Percentiles rank a stretch among this genome's conserved stretches.
Evolutionary conservation across 1,140 invertebrate genomes (phyloP).

Genomic region (Drosophila lacertosa): DNA sequence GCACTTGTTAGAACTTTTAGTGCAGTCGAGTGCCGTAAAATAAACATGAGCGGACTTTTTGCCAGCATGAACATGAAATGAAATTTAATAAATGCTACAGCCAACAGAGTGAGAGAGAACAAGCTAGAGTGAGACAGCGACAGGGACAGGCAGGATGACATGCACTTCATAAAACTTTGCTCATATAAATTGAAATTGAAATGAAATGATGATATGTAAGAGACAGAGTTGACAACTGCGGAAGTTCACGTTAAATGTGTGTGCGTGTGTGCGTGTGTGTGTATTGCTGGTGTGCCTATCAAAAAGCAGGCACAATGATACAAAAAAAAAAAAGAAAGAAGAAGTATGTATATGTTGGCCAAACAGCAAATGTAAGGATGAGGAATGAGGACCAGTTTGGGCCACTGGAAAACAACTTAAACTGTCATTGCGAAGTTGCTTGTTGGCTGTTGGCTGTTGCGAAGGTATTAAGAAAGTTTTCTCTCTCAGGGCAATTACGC

Average conservation of each 20-base stretch:
- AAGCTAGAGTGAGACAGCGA: slow-evolving; percentile 14
- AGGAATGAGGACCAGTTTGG: slow-evolving; percentile 24
- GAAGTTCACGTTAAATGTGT: slow-evolving; percentile 28
- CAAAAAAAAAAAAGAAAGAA: slow-evolving; percentile 37
- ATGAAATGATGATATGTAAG: slow-evolving; percentile 66
- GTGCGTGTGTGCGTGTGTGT: background rate
- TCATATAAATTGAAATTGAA: slow-evolving; percentile 82
- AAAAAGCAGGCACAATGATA: slow-evolving; percentile 51
- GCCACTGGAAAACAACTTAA: slow-evolving; percentile 70
- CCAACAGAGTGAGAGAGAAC: slow-evolving; percentile 5
- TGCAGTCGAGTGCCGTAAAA: slow-evolving; percentile 64
- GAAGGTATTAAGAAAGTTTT: slow-evolving; percentile 75
- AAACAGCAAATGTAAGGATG: slow-evolving; percentile 77
- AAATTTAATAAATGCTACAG: slow-evolving; percentile 79
- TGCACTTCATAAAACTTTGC: slow-evolving; percentile 80
- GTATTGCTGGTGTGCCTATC: slow-evolving; percentile 41
- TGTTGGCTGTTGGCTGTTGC: slow-evolving; percentile 47
- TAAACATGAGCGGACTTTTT: slow-evolving; percentile 69
- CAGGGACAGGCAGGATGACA: slow-evolving; percentile 64
- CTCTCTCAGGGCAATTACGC: slow-evolving; percentile 66
- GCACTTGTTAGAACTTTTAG: slow-evolving; percentile 79
- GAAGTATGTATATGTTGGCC: slow-evolving; percentile 45
- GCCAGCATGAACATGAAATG: slow-evolving; percentile 63
- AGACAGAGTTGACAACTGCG: slow-evolving; percentile 40
- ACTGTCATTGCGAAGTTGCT: slow-evolving; percentile 74